A percentile compares a stretch with the other conserved stretches of the same genome.
phyloP scores from a whole-genome alignment of 2,888 invertebrate genomes.

The Zygothrica quintamaculata region DNA sequence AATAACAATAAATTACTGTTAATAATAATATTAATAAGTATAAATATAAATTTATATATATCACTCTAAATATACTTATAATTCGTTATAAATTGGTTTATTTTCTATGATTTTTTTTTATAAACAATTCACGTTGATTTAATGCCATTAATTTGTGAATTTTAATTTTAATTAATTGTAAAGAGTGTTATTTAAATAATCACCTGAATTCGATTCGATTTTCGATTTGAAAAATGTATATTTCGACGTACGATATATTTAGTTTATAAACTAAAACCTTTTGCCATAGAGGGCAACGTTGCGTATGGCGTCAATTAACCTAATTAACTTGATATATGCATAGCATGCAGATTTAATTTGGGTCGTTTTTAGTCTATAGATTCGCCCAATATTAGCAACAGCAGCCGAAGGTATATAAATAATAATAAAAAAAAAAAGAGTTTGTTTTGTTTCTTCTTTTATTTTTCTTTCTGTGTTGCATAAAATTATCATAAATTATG shows the following conservation, averaged over 20 bases:
- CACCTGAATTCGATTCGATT: no score
- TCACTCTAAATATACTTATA: no score
- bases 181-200: not conserved
- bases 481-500: conserved; percentile 74
- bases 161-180: conserved; percentile 24
- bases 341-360: conserved; percentile 65
- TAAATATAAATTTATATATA: no score
- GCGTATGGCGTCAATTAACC: conserved; percentile 65
- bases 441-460: no score
- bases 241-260: no score
- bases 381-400: conserved; percentile 6
- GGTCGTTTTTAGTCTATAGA: conserved; percentile 27
- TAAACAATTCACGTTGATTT: no score
- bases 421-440: conserved; percentile 31
- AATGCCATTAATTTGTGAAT: not conserved
- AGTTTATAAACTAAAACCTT: conserved; percentile 27
- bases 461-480: conserved; percentile 44
- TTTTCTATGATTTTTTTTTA: no score
- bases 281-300: conserved; percentile 7
- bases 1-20: not conserved
- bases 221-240: conserved; percentile 18
- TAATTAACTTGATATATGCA: conserved; percentile 74
- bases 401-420: conserved; percentile 18
- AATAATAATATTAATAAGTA: no score
- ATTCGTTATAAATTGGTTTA: no score